Percentiles rank a stretch among this genome's conserved stretches.
Conservation (phyloP, 1,140 invertebrate species). For the Theocolax elegans region DNA sequence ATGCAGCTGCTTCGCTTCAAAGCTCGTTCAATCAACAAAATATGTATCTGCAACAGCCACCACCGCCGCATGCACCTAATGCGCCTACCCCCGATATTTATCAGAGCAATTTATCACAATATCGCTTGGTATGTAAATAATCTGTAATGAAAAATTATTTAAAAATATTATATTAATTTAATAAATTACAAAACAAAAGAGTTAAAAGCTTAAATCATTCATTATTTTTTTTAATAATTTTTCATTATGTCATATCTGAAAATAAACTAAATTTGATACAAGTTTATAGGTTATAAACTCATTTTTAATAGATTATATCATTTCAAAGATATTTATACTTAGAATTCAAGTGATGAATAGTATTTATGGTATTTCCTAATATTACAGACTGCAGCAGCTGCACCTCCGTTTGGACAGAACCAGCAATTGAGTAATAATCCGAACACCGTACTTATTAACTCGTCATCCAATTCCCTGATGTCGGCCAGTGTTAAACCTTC, state of each 20-base stretch:
- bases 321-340: too few species aligned
- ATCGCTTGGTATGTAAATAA: constrained; percentile 73
- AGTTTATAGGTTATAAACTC: too few species aligned
- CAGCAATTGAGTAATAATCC: constrained; percentile 84
- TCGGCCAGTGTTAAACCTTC: constrained; percentile 89
- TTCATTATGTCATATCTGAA: too few species aligned
- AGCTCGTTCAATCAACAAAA: constrained; percentile 77
- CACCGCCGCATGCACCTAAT: constrained; percentile 67
- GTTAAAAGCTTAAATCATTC: too few species aligned
- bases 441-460: constrained; percentile 89
- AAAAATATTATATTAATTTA: too few species aligned
- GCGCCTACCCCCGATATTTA: constrained; percentile 82
- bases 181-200: too few species aligned
- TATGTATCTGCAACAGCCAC: constrained; percentile 75
- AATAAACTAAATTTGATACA: too few species aligned
- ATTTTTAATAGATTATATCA: too few species aligned
- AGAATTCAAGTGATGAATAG: too few species aligned
- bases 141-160: constrained; percentile 43
- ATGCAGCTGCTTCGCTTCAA: constrained; percentile 68
- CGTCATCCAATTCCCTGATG: constrained; percentile 88
- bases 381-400: constrained; percentile 71
- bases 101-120: constrained; percentile 80
- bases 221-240: too few species aligned
- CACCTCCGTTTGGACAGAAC: constrained; percentile 77
- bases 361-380: too few species aligned